These are phyloP conservation scores for Tetragonula clypearis DNA, from an alignment of 1,140 invertebrate species.

Conservation along the genomic window DNA sequence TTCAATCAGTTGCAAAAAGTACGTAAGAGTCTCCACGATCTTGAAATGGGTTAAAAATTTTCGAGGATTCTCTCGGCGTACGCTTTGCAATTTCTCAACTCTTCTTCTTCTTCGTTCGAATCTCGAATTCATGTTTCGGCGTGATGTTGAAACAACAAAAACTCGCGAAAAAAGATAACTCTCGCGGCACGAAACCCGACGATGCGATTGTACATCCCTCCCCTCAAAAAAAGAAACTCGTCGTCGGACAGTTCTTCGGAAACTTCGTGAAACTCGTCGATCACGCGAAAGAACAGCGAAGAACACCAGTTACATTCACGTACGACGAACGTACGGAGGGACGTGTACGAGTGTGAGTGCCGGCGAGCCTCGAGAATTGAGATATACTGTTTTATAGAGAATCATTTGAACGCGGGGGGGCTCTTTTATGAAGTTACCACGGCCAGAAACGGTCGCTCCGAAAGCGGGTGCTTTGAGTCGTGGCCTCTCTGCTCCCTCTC, in stretches of 20 bases:
- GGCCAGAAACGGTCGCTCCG: slow-evolving; percentile 65
- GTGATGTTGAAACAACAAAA: too few relatives aligned
- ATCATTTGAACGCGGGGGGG: slow-evolving; percentile 73
- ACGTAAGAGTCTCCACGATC: too few relatives aligned
- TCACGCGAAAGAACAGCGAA: slow-evolving; percentile 1
- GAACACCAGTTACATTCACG: slow-evolving; percentile 58
- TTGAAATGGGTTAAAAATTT: too few relatives aligned
- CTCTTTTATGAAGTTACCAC: slow-evolving; percentile 78
- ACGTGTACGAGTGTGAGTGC: slow-evolving; percentile 35
- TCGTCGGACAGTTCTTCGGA: not conserved
- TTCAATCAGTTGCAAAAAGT: too few relatives aligned
- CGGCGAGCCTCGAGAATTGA: slow-evolving; percentile 69
- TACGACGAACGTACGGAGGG: not conserved
- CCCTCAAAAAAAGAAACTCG: not conserved
- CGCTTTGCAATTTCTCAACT: too few relatives aligned
- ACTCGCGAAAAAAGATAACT: too few relatives aligned
- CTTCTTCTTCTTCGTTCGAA: too few relatives aligned
- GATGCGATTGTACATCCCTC: not conserved
- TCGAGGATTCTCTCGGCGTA: too few relatives aligned
- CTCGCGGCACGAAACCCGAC: too few relatives aligned
- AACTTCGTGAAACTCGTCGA: not conserved
- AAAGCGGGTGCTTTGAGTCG: slow-evolving; percentile 71
- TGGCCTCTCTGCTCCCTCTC: slow-evolving; percentile 32
- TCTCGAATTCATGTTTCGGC: too few relatives aligned
- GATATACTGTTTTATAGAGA: slow-evolving; percentile 78